Conservation (phyloP, 2,797 vertebrate genomes). For the Enteromius afrohamiltoni region DNA sequence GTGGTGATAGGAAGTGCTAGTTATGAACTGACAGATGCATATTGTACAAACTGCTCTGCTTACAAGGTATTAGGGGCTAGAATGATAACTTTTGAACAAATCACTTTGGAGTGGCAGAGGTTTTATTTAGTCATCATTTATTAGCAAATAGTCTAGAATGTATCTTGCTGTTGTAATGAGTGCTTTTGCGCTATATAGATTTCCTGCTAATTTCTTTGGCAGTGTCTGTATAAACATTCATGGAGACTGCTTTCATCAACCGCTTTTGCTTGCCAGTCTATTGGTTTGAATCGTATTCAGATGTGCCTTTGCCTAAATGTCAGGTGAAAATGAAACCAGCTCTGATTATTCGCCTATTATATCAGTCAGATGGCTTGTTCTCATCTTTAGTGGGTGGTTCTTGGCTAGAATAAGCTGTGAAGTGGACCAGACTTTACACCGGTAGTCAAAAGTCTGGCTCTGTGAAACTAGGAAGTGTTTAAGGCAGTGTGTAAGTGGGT, state of each 20-base stretch:
- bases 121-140: not conserved
- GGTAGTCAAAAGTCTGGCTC: constrained; percentile 20
- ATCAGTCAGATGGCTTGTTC: constrained; percentile 1
- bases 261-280: constrained; percentile 4
- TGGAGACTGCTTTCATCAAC: not conserved
- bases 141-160: not conserved
- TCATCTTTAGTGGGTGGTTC: constrained; percentile 20
- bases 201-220: not conserved
- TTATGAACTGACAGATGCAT: not conserved
- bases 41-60: not conserved
- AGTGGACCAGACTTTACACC: constrained; percentile 19
- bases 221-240: not conserved
- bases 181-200: not conserved
- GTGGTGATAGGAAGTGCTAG: constrained; percentile 4
- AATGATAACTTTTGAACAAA: not conserved
- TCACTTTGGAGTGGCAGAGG: not conserved
- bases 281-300: not conserved
- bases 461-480: constrained; percentile 12
- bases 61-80: not conserved
- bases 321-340: not conserved
- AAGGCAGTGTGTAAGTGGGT: not conserved
- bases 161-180: too few relatives aligned
- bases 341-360: constrained; percentile 25
- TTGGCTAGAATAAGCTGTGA: constrained; percentile 33
- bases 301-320: not conserved